A percentile compares a stretch with the other conserved stretches of the same genome.
These are phyloP conservation scores for Myrmecophaga tridactyla DNA, from an alignment of 2,113 vertebrate genomes.

Conservation along the genomic window DNA sequence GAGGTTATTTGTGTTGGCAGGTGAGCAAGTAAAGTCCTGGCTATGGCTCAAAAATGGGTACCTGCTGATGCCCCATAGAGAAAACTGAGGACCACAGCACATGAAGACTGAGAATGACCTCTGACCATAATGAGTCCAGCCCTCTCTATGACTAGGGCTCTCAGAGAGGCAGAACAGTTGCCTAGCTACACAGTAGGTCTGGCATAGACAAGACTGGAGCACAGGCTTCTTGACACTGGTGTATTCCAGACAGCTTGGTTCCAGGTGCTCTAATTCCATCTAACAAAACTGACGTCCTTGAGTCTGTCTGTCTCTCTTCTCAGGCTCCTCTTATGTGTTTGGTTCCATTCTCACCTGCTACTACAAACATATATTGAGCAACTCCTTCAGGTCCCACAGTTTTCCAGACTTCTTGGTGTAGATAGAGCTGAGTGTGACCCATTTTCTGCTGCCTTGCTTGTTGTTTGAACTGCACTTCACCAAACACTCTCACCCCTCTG, in stretches of 20 bases:
- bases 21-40: not conserved
- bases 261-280: not conserved
- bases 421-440: accelerated
- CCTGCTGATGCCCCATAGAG: not conserved
- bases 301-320: not conserved
- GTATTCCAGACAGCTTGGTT: too few species aligned
- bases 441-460: not conserved
- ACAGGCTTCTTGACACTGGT: too few species aligned
- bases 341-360: accelerated
- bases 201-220: not conserved
- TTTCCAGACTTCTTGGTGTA: not conserved
- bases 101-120: not conserved
- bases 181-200: not conserved
- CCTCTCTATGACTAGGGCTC: accelerated
- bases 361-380: not conserved
- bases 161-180: not conserved
- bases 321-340: too few species aligned
- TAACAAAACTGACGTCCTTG: not conserved
- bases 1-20: too few species aligned
- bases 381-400: too few species aligned
- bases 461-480: not conserved
- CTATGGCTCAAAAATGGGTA: not conserved
- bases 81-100: not conserved
- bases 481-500: not conserved
- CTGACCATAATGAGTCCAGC: accelerated